phyloP scores from a whole-genome alignment of 2,888 invertebrate species.

The Arenicola marina region DNA sequence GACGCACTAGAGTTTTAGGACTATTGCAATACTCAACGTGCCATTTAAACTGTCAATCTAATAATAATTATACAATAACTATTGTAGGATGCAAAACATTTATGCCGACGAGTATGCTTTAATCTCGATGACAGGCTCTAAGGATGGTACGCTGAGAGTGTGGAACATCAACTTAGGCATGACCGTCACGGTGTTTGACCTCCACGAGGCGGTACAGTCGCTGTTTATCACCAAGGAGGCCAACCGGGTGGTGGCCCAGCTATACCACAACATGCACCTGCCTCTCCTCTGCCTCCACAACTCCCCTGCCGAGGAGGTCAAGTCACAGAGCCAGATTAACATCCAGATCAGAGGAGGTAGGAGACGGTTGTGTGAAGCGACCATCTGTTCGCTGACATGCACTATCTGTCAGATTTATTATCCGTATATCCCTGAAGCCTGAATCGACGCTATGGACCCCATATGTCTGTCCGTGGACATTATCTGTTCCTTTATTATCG shows the following conservation, averaged over 20 bases:
- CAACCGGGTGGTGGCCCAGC: conserved; percentile 72
- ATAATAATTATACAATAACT: no score
- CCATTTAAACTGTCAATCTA: no score
- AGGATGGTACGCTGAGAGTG: conserved; percentile 21
- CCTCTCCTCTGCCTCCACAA: conserved; percentile 90
- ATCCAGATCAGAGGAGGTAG: conserved; percentile 14
- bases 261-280: conserved; percentile 76
- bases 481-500: background rate
- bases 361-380: background rate
- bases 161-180: conserved; percentile 38
- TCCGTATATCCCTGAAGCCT: background rate
- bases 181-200: conserved; percentile 60
- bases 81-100: background rate
- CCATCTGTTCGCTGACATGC: background rate
- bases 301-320: conserved; percentile 84
- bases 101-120: background rate
- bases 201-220: conserved; percentile 59
- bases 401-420: background rate
- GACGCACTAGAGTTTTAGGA: background rate
- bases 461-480: background rate
- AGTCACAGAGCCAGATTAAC: conserved; percentile 57
- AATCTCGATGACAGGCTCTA: conserved; percentile 62
- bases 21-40: background rate
- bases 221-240: conserved; percentile 76
- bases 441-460: background rate